These are phyloP conservation scores for Cyclopterus lumpus DNA, from an alignment of 2,797 vertebrate species.

Conservation along the genomic window DNA sequence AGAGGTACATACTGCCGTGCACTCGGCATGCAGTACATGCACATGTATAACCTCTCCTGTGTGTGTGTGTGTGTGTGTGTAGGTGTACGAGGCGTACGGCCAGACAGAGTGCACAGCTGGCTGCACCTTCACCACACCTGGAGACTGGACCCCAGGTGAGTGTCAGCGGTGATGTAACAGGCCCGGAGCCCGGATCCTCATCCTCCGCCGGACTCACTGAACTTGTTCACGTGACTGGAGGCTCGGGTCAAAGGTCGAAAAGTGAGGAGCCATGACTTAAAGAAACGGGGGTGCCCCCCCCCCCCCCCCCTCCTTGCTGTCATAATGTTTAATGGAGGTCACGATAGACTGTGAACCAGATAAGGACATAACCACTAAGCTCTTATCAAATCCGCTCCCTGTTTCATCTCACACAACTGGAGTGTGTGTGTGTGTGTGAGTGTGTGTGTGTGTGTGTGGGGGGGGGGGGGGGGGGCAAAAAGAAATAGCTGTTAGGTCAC, in stretches of 20 bases:
- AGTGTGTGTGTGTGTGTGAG: no score
- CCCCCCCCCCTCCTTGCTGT: no score
- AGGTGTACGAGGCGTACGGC: constrained; percentile 97
- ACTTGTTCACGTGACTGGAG: constrained; percentile 2
- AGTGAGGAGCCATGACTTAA: neutral
- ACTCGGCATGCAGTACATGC: neutral
- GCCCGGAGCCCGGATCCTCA: neutral
- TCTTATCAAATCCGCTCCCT: neutral
- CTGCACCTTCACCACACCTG: constrained; percentile 96
- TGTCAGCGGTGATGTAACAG: neutral
- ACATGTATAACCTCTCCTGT: constrained; percentile 17
- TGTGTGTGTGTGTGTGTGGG: no score
- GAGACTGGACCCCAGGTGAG: constrained; percentile 98
- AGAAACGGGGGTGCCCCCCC: neutral
- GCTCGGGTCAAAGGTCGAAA: constrained; percentile 27
- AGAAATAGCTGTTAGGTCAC: neutral
- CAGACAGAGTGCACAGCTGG: constrained; percentile 99
- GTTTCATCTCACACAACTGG: neutral
- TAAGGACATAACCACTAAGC: neutral
- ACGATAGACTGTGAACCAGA: neutral
- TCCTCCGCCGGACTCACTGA: neutral
- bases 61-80: constrained; percentile 56
- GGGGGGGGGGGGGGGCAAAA: no score
- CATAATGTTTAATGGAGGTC: neutral
- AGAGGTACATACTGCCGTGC: neutral